A percentile compares a stretch with the other conserved stretches of the same genome.
Evolutionary conservation across 1,140 invertebrate genomes (phyloP).

Genomic region (Ruditapes philippinarum): DNA sequence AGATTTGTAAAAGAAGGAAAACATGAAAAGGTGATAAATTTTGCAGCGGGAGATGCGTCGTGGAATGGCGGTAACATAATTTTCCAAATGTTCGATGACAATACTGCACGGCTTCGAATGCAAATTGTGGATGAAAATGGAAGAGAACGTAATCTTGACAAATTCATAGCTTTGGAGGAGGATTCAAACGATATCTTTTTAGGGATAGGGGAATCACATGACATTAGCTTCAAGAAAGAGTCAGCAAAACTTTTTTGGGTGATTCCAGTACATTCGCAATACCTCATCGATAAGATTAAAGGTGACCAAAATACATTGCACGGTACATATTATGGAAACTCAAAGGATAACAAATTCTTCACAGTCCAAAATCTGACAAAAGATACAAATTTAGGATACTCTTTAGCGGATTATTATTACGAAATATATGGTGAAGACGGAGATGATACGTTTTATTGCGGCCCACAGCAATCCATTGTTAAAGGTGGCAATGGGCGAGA

Average conservation of each 20-base stretch:
- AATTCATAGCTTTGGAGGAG: neutral
- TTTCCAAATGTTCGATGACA: neutral
- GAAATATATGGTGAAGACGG: neutral
- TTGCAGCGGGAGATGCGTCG: neutral
- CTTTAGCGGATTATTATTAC: neutral
- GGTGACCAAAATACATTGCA: neutral
- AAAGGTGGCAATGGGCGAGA: neutral
- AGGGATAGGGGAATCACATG: neutral
- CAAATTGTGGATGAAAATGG: neutral
- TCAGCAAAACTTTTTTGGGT: neutral
- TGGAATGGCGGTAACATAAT: neutral
- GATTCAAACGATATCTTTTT: neutral
- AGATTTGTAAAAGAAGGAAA: neutral
- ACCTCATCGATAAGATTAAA: neutral
- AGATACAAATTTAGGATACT: neutral
- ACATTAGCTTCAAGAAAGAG: neutral
- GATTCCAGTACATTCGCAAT: neutral
- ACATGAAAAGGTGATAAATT: constrained; percentile 1
- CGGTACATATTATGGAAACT: neutral
- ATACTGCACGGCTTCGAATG: neutral
- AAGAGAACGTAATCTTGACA: neutral
- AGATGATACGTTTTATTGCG: neutral
- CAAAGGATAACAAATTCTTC: neutral
- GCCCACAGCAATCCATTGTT: neutral
- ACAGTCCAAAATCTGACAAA: neutral